phyloP scores from a whole-genome alignment of 2,797 vertebrate genomes.

The Simalia tracyae region DNA sequence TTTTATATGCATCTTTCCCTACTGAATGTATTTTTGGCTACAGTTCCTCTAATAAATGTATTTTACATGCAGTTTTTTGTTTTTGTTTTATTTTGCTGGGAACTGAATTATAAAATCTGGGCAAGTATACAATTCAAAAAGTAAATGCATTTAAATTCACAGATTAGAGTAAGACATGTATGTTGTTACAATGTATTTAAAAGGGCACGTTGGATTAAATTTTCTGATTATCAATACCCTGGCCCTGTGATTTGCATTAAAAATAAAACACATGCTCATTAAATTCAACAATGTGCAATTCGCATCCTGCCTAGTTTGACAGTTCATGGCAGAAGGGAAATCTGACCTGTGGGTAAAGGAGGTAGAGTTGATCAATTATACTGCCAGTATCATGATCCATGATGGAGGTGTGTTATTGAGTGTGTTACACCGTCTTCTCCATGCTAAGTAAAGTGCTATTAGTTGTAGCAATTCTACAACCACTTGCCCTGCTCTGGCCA shows the following conservation, averaged over 20 bases:
- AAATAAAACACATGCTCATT: neutral
- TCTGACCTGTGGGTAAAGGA: neutral
- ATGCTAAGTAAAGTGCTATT: neutral
- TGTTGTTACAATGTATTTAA: too few species aligned
- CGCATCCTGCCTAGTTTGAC: neutral
- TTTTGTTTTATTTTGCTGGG: too few species aligned
- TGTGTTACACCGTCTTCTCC: neutral
- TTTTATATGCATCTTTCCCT: too few species aligned
- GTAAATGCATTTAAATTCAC: too few species aligned
- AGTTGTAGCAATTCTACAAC: neutral
- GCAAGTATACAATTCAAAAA: too few species aligned
- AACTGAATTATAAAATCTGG: too few species aligned
- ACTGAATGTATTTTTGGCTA: too few species aligned
- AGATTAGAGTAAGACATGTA: too few species aligned
- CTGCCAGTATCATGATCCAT: neutral
- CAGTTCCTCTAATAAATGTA: too few species aligned
- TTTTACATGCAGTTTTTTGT: too few species aligned
- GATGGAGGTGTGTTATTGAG: neutral
- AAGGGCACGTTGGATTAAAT: too few species aligned
- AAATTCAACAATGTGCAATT: neutral
- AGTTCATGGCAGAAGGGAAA: neutral
- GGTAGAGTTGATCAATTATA: neutral
- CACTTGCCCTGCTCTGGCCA: neutral
- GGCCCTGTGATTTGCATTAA: neutral
- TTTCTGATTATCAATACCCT: too few species aligned